Conservation (phyloP, 2,797 vertebrate genomes). For the Muscicapa striata region DNA sequence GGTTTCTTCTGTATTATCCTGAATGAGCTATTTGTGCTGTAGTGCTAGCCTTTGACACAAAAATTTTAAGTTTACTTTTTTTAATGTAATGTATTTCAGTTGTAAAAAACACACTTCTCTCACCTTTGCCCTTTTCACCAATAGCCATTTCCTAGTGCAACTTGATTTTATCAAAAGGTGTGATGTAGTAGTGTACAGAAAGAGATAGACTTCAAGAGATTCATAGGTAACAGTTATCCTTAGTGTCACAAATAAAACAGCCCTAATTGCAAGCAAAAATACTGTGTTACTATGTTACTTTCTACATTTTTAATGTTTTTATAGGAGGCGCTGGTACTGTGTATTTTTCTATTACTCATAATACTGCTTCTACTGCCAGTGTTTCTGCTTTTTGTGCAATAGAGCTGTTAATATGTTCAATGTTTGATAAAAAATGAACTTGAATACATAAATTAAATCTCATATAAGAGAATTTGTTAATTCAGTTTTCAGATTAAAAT, state of each 20-base stretch:
- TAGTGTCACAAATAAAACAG: not conserved
- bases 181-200: not conserved
- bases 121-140: not conserved
- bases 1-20: not conserved
- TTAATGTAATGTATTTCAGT: not conserved
- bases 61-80: not conserved
- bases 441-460: not conserved
- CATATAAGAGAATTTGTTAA: not conserved
- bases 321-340: not conserved
- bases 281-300: not conserved
- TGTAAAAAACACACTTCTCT: not conserved
- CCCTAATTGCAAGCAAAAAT: not conserved
- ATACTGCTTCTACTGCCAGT: not conserved
- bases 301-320: not conserved
- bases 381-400: slow-evolving; percentile 1
- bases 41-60: not conserved
- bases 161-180: not conserved
- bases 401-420: not conserved
- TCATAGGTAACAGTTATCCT: not conserved
- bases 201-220: not conserved
- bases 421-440: not conserved
- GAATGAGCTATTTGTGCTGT: not conserved
- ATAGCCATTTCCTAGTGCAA: not conserved
- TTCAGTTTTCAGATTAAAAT: not conserved
- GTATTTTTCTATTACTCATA: not conserved